Conservation (phyloP, 2,797 vertebrate genomes). For the Sebastolobus altivelis region DNA sequence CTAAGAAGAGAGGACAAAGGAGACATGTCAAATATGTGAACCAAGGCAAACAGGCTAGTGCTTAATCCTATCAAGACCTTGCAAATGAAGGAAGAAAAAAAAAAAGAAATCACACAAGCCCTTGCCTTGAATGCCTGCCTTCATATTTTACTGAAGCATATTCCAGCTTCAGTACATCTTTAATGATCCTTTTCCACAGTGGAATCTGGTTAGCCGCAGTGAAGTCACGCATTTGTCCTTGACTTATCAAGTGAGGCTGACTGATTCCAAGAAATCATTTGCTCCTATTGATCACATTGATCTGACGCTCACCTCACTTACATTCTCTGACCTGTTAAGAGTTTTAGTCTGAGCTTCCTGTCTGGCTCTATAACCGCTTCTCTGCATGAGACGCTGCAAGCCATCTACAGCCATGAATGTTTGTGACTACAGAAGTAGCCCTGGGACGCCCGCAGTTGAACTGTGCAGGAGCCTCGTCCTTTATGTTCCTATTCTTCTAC, state of each 20-base stretch:
- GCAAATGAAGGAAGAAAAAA: slow-evolving; percentile 28
- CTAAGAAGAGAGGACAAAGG: slow-evolving; percentile 48
- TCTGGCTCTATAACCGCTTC: slow-evolving; percentile 26
- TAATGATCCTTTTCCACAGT: slow-evolving; percentile 4
- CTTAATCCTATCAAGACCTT: slow-evolving; percentile 56
- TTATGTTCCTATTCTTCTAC: slow-evolving; percentile 18
- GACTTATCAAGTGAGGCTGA: slow-evolving; percentile 53
- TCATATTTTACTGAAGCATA: slow-evolving; percentile 6
- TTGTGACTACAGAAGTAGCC: not conserved
- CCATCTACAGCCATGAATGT: not conserved
- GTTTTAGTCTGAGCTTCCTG: slow-evolving; percentile 52
- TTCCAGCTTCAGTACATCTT: not conserved
- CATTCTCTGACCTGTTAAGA: slow-evolving; percentile 46
- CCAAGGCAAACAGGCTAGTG: slow-evolving; percentile 56
- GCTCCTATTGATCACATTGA: slow-evolving; percentile 67
- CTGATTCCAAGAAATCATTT: slow-evolving; percentile 61
- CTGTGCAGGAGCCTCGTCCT: not conserved
- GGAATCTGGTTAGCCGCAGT: slow-evolving; percentile 19
- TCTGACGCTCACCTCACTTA: slow-evolving; percentile 53
- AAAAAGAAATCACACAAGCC: slow-evolving; percentile 3
- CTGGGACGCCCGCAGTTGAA: not conserved
- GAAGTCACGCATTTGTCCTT: slow-evolving; percentile 49
- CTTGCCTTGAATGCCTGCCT: slow-evolving; percentile 19
- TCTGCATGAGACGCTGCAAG: not conserved
- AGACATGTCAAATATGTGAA: slow-evolving; percentile 52